Evolutionary conservation across 2,888 invertebrate species (phyloP).

Genomic region (Parthenolecanium corni): DNA sequence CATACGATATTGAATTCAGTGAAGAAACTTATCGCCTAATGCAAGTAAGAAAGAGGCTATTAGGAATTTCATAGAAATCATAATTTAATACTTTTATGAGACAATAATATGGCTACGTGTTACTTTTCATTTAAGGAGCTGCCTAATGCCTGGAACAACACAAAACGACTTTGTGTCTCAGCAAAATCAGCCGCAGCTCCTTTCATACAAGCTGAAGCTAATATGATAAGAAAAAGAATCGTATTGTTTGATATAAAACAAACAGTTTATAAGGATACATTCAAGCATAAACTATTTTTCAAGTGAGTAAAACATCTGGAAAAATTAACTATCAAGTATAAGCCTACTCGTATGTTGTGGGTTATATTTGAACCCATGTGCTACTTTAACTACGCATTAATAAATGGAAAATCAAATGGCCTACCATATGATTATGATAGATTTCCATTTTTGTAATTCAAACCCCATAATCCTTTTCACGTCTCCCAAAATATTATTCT

Average conservation of each 20-base stretch:
- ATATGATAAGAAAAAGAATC: constrained; percentile 70
- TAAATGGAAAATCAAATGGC: too few species aligned
- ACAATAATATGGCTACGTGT: constrained; percentile 1
- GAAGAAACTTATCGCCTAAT: constrained; percentile 59
- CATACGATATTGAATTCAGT: constrained; percentile 76
- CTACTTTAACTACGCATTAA: too few species aligned
- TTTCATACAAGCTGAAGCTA: constrained; percentile 76
- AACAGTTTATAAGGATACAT: constrained; percentile 61
- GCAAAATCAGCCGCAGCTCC: constrained; percentile 79
- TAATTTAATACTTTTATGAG: background rate
- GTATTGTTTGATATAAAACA: constrained; percentile 68
- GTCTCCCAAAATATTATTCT: too few species aligned
- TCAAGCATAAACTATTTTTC: constrained; percentile 46
- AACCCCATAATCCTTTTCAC: too few species aligned
- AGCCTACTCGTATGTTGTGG: background rate
- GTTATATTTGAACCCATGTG: too few species aligned
- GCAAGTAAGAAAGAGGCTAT: constrained; percentile 45
- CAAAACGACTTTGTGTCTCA: constrained; percentile 69
- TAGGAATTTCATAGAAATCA: background rate
- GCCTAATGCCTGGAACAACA: constrained; percentile 75
- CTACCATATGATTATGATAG: too few species aligned
- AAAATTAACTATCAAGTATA: background rate
- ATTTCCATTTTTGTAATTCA: too few species aligned
- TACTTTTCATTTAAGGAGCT: constrained; percentile 48
- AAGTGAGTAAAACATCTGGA: constrained; percentile 36